Evolutionary conservation across 2,888 invertebrate genomes (phyloP), one percentile per base, ranked within the genome.

Genomic region (Pandemis heparana): DNA sequence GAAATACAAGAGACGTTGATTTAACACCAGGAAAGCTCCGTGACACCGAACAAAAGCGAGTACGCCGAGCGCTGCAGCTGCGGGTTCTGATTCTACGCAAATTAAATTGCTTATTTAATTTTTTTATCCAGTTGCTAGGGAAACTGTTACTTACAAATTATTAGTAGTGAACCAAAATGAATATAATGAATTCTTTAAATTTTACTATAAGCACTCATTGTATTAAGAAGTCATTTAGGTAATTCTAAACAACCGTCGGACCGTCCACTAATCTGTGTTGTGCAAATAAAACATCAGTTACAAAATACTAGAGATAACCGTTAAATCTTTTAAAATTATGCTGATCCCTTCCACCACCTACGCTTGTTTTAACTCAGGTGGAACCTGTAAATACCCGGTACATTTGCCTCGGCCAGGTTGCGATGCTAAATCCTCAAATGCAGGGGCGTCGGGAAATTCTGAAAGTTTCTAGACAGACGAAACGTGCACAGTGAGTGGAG

Each of bases 1-100:
- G 59, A 65, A 65, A 71, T 60, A 64, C 59, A 64, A 65, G 63
- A 71, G 70, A 65, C 46, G 59, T 71, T 65, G 70, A 71, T 71
- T 65, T 71, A 64, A 71, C 59, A 65, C 48, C 39, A 39, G 59
- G 9, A 65, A 56, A 65, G 64, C 23, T 32, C 23, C 23, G 59
- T 14, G 56, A 70, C 59, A 48, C 14, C 5, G 16, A 39, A 56
- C 12, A 64, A 53, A 51, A 56, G 16, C 46, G 8, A 60, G n/a
- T 14, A 1, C n/a, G 5, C 10, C 12, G 12, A 56, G 23, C 14
- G n/a, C 9, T 38, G 38, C 60, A 38, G 8, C 59, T 59, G 6
- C 59, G 53, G 18, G 32, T 60, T 59, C 10, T 23, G 14, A 32
- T 12, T 12, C n/a, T 38, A 56, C 38, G 38, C 38, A 60, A 60